Base-by-base conservation (phyloP, 2,797 vertebrate genomes). In the Cephalopachus bancanus region DNA sequence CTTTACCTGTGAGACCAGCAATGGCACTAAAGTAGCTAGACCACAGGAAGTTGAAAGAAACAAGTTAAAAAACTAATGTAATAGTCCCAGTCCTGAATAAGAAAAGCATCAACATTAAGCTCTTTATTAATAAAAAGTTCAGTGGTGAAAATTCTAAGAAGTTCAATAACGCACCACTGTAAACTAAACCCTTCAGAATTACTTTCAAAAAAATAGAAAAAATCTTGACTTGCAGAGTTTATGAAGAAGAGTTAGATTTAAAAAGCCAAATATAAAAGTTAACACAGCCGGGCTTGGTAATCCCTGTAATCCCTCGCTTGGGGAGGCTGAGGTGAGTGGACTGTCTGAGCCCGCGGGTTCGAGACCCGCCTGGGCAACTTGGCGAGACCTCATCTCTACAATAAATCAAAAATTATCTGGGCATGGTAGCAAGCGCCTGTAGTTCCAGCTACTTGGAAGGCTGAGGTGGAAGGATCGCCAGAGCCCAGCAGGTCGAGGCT, bases 151-250 rank as follows among this genome's bases (percentile, higher is more conserved):
- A 95, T 64, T 88, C 93, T 88, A 96, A 79, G 7, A 78, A 62
- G 30, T 72, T 59, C n/a, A 86, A 49, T 80, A 94, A 93, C 91
- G 1, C 49, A 88, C 49, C 37, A 92, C 19, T 79, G 30, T 49
- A 95, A 93, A 88, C 26, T 80, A 55, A 60, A 91, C 8, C 5
- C 94, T 83, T 87, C 83, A 92, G 74, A 14, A 71, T 78, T 94
- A 44, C 75, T 95, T 92, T 71, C 84, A 91, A 81, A 79, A 91
- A 94, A 96, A 67, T 19, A 14, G 33, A 62, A 88, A 49, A 95
- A 88, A 75, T 80, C 28, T 81, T 90, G 67, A 93, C 90, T 24
- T 86, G 55, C 28, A 84, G 30, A 79, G 33, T 53, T 75, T 92
- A 3, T 30, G 57, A 91, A 83, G 53, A 91, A 4, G 22, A 85